phyloP scores from a whole-genome alignment of 1,140 invertebrate species.

The Bombus balteatus region DNA sequence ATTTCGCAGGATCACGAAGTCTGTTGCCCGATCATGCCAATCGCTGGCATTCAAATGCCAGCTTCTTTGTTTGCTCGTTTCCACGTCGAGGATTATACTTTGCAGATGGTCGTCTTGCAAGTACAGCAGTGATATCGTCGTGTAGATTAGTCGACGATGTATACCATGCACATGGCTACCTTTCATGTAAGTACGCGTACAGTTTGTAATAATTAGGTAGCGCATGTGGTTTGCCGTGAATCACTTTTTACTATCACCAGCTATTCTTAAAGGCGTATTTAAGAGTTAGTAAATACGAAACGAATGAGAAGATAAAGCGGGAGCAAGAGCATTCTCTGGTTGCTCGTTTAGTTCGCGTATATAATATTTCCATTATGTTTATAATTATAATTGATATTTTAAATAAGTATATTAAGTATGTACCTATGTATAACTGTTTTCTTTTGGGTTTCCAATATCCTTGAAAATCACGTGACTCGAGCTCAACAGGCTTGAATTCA shows the following conservation, averaged over 20 bases:
- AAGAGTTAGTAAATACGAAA: no score
- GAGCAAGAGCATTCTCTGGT: no score
- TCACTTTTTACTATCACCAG: background rate
- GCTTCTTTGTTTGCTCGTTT: conserved; percentile 69
- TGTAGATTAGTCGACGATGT: background rate
- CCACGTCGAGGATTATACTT: conserved; percentile 54
- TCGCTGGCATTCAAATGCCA: conserved; percentile 74
- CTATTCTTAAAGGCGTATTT: background rate
- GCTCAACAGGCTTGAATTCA: background rate
- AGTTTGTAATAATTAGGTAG: background rate
- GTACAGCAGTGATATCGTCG: conserved; percentile 10
- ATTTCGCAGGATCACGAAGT: conserved; percentile 61
- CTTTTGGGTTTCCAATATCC: background rate
- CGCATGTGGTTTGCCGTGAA: background rate
- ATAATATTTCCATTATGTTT: background rate
- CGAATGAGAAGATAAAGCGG: no score
- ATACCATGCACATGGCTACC: no score
- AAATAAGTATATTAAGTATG: background rate
- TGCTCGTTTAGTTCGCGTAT: no score
- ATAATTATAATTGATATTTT: background rate
- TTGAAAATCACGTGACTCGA: background rate
- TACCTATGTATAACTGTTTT: background rate
- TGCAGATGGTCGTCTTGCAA: conserved; percentile 29
- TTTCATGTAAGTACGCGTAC: background rate
- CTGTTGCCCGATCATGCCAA: conserved; percentile 52